Base-by-base conservation (phyloP, 2,888 invertebrate genomes). In the Prosapia bicincta region DNA sequence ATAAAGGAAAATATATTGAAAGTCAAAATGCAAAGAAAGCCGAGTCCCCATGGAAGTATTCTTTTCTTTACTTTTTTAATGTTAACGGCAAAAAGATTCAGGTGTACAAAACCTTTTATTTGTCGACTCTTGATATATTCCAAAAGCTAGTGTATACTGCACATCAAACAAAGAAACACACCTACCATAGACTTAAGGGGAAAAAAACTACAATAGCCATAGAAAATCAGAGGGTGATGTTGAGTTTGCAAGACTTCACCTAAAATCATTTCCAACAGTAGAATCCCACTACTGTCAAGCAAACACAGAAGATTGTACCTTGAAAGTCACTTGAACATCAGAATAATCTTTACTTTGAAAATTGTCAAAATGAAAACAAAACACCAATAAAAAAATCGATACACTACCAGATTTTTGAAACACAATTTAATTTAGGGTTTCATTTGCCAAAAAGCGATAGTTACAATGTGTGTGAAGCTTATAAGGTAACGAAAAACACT, bases 111-210 rank as follows among this genome's bases (percentile, higher is more conserved):
- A n/a, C n/a, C n/a, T n/a, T n/a, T n/a, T n/a, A n/a, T n/a, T n/a
- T n/a, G n/a, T n/a, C n/a, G n/a, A n/a, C 66, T 65, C 66, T 72
- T 13, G 69, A 32, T 23, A 69, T 72, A 54, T 72, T 30, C 1
- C 26, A 72, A 72, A 72, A 72, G 23, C 26, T n/a, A 6, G 26
- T 67, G n/a, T 67, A 67, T 24, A 69, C 70, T 23, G 70, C 70
- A 20, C 70, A 30, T 32, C 30, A 69, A 7, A 69, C 13, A n/a
- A n/a, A n/a, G n/a, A n/a, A 69, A 30, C 32, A 69, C 70, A 13
- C 30, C 70, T 9, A 69, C 70, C n/a, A n/a, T n/a, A 23, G 70
- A 69, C 9, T 32, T n/a, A 20, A 69, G 70, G 32, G 32, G 70
- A n/a, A 30, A 69, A 2, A 38, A 30, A 69, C 24, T 13, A n/a